Percentiles rank a stretch among this genome's conserved stretches.
Conservation (phyloP, 2,797 vertebrate species). For the Brachyrhaphis roseni region DNA sequence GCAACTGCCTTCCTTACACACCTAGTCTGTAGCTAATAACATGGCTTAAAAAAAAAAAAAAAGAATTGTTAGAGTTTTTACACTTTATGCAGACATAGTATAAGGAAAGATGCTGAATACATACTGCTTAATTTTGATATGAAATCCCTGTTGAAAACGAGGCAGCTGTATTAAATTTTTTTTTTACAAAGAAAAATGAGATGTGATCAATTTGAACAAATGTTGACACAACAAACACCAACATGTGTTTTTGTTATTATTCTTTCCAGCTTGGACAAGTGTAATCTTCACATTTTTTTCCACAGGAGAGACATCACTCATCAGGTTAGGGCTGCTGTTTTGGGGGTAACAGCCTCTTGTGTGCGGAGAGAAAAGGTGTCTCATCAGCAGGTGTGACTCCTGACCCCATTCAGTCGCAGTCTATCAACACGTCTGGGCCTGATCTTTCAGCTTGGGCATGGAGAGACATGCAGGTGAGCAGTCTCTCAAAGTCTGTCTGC, state of each 20-base stretch:
- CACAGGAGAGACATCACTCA: conserved; percentile 14
- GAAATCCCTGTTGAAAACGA: background rate
- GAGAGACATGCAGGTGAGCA: conserved; percentile 50
- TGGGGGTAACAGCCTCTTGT: conserved; percentile 28
- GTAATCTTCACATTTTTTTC: conserved; percentile 3
- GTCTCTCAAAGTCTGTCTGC: conserved; percentile 69
- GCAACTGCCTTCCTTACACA: conserved; percentile 54
- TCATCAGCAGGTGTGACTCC: conserved; percentile 77
- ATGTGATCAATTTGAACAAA: conserved; percentile 8
- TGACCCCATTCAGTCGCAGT: conserved; percentile 63
- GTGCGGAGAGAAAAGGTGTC: conserved; percentile 26
- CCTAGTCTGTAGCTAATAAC: conserved; percentile 41
- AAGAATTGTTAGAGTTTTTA: background rate
- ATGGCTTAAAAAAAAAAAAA: conserved; percentile 4
- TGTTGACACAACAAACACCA: conserved; percentile 1
- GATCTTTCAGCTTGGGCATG: conserved; percentile 58
- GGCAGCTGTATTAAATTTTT: background rate
- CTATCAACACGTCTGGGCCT: conserved; percentile 68
- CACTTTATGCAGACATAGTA: background rate
- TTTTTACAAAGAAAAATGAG: background rate
- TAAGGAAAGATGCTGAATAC: background rate
- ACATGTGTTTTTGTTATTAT: background rate
- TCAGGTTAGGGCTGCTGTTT: conserved; percentile 19
- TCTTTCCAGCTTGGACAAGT: conserved; percentile 2
- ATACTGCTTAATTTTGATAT: background rate